A percentile compares a stretch with the other conserved stretches of the same genome.
These are phyloP conservation scores for Aldrovandia affinis DNA, from an alignment of 2,797 vertebrate genomes.

Conservation along the genomic window DNA sequence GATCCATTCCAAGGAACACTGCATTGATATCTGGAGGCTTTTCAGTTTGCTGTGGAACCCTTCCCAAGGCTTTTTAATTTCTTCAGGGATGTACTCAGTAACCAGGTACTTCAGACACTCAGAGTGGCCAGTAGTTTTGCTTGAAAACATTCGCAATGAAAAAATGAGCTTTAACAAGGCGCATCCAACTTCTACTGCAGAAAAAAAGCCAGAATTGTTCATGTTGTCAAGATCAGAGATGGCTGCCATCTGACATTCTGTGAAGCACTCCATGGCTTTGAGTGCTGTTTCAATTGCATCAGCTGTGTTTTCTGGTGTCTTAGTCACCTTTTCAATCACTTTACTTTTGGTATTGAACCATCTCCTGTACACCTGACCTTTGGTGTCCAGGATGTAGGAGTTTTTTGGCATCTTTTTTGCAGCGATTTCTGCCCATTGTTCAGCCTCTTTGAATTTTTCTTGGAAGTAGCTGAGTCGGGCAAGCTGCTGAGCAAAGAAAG, in stretches of 20 bases:
- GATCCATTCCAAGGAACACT: slow-evolving; percentile 69
- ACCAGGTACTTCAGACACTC: slow-evolving; percentile 66
- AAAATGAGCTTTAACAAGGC: slow-evolving; percentile 65
- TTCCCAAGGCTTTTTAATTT: slow-evolving; percentile 60
- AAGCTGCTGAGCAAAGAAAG: slow-evolving; percentile 71
- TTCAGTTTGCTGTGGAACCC: slow-evolving; percentile 63
- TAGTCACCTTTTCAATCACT: slow-evolving; percentile 37
- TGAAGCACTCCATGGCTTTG: slow-evolving; percentile 67
- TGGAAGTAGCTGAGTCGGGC: slow-evolving; percentile 67
- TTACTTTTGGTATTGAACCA: slow-evolving; percentile 64
- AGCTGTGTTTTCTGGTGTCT: slow-evolving; percentile 36
- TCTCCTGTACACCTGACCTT: slow-evolving; percentile 69
- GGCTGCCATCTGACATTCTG: slow-evolving; percentile 60
- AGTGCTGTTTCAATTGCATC: slow-evolving; percentile 58
- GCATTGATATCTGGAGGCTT: slow-evolving; percentile 59
- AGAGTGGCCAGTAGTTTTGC: slow-evolving; percentile 36
- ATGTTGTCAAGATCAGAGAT: slow-evolving; percentile 58
- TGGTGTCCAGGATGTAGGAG: slow-evolving; percentile 68
- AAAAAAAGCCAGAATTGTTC: slow-evolving; percentile 66
- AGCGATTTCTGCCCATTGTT: slow-evolving; percentile 60
- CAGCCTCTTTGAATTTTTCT: slow-evolving; percentile 63
- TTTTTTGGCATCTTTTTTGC: slow-evolving; percentile 57
- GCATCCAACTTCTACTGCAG: slow-evolving; percentile 72
- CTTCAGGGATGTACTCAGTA: slow-evolving; percentile 67
- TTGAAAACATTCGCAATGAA: slow-evolving; percentile 10